Evolutionary conservation across 1,140 invertebrate genomes (phyloP).

Genomic region (Drosophila arizonae): DNA sequence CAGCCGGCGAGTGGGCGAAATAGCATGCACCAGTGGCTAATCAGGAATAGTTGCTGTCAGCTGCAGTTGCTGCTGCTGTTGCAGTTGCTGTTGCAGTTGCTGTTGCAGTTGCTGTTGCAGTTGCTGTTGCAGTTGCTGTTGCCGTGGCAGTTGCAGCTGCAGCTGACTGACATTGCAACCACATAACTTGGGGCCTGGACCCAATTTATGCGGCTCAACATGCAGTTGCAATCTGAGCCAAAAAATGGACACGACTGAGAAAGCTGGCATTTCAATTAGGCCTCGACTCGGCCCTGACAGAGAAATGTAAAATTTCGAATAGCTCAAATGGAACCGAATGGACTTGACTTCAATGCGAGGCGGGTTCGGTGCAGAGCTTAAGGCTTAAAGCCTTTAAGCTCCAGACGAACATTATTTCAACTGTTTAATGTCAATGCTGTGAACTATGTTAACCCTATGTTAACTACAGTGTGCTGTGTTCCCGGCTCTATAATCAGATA

Average conservation of each 20-base stretch:
- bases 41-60: conserved; percentile 48
- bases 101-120: neutral
- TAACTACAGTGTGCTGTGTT: neutral
- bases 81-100: conserved; percentile 1
- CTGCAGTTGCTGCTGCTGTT: conserved; percentile 20
- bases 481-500: too few species aligned
- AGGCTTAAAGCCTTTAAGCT: too few species aligned
- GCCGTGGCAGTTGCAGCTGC: too few species aligned
- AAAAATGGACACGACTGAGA: neutral
- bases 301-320: neutral
- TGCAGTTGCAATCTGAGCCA: conserved; percentile 10
- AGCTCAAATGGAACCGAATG: neutral
- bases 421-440: too few species aligned
- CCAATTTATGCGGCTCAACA: conserved; percentile 22
- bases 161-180: neutral
- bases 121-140: neutral
- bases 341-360: too few species aligned
- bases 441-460: neutral
- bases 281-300: neutral
- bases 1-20: conserved; percentile 12
- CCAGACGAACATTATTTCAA: too few species aligned
- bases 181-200: neutral
- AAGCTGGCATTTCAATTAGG: neutral
- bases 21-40: conserved; percentile 39
- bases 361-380: too few species aligned